These are phyloP conservation scores for Pangasius larnaudii DNA, from an alignment of 2,797 vertebrate genomes.

Conservation along the genomic window DNA sequence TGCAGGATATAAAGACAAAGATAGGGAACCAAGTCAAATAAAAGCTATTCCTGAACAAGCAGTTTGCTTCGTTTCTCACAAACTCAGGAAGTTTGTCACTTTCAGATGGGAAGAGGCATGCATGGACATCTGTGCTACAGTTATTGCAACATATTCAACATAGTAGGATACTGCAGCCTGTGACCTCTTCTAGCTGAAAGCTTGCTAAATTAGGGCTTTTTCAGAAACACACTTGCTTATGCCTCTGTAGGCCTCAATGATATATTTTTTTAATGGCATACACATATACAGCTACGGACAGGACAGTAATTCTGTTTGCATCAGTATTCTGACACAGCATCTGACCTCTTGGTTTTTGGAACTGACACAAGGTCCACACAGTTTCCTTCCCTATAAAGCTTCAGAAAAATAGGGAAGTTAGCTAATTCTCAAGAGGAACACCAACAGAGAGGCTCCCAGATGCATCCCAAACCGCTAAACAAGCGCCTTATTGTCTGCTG, in stretches of 20 bases:
- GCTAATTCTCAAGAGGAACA: constrained; percentile 44
- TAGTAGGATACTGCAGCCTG: background rate
- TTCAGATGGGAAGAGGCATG: background rate
- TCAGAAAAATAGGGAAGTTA: constrained; percentile 41
- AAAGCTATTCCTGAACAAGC: background rate
- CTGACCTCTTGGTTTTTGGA: constrained; percentile 44
- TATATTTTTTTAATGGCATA: background rate
- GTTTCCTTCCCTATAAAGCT: constrained; percentile 40
- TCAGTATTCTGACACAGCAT: constrained; percentile 36
- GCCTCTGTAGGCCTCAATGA: background rate
- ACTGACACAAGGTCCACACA: constrained; percentile 2
- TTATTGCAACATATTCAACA: background rate
- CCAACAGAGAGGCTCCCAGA: constrained; percentile 45
- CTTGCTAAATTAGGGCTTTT: background rate
- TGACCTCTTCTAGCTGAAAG: background rate
- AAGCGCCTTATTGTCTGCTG: constrained; percentile 70
- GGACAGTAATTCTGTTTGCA: constrained; percentile 29
- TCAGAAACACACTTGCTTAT: background rate
- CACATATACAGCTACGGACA: background rate
- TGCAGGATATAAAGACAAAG: background rate
- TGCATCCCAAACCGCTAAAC: constrained; percentile 64
- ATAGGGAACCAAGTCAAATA: background rate
- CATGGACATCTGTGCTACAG: background rate
- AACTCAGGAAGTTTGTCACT: background rate
- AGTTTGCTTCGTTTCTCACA: background rate